These are phyloP conservation scores for Perca flavescens DNA, from an alignment of 2,113 vertebrate species.

Conservation along the genomic window DNA sequence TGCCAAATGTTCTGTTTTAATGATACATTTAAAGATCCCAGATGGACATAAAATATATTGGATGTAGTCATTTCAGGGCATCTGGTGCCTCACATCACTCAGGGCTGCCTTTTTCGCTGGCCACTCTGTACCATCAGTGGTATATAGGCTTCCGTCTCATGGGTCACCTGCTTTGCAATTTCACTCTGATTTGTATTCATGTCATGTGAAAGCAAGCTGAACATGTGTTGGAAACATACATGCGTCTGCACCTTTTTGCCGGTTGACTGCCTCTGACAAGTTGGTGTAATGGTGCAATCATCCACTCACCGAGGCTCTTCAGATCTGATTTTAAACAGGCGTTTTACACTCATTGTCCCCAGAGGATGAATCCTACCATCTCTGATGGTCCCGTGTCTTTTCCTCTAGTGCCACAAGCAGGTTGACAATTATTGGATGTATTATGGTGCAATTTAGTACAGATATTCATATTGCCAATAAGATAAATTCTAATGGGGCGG, in stretches of 20 bases:
- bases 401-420: neutral
- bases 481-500: neutral
- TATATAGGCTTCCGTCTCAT: slow-evolving; percentile 1
- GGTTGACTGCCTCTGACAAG: slow-evolving; percentile 11
- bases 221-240: slow-evolving; percentile 31
- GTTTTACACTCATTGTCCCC: neutral
- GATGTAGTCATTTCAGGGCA: slow-evolving; percentile 44
- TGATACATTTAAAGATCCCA: slow-evolving; percentile 33
- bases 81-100: slow-evolving; percentile 40
- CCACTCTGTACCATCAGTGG: slow-evolving; percentile 3
- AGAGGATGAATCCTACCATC: neutral
- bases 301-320: neutral
- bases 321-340: neutral
- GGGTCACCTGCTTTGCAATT: slow-evolving; percentile 53
- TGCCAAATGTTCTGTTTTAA: slow-evolving; percentile 29
- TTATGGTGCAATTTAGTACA: neutral
- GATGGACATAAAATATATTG: slow-evolving; percentile 48
- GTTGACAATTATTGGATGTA: neutral
- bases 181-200: slow-evolving; percentile 42
- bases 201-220: slow-evolving; percentile 10
- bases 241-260: neutral
- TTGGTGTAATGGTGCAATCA: slow-evolving; percentile 1
- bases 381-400: neutral
- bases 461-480: neutral
- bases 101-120: slow-evolving; percentile 11